Evolutionary conservation across 2,113 vertebrate genomes (phyloP).

Genomic region (Menidia beryllina): DNA sequence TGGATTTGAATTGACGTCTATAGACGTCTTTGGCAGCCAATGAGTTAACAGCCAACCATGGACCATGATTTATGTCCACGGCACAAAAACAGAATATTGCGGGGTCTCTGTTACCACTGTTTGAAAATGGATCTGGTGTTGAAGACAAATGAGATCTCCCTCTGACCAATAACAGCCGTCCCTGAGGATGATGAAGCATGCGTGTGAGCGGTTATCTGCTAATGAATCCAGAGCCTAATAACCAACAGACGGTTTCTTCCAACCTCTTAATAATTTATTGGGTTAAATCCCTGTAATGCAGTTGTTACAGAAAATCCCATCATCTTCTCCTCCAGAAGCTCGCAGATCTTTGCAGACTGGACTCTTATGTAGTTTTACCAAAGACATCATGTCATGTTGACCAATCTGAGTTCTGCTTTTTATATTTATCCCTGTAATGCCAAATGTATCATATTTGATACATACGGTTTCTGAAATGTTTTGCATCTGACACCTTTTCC

Average conservation of each 20-base stretch:
- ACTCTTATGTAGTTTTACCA: conserved; percentile 45
- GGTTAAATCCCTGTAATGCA: conserved; percentile 17
- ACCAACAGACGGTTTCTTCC: neutral
- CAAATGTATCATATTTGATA: too few relatives aligned
- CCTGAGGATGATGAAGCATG: conserved; percentile 26
- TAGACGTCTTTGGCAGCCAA: too few relatives aligned
- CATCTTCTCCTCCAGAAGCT: neutral
- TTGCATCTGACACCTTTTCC: too few relatives aligned
- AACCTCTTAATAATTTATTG: conserved; percentile 52
- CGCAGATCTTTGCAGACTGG: conserved; percentile 51
- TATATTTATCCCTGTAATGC: too few relatives aligned
- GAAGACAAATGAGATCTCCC: neutral
- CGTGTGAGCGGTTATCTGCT: conserved; percentile 25
- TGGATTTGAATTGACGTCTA: too few relatives aligned
- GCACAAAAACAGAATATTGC: conserved; percentile 8
- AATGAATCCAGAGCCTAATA: conserved; percentile 32
- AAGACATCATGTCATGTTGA: conserved; percentile 37
- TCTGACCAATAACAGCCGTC: neutral
- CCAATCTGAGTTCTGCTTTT: too few relatives aligned
- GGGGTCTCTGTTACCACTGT: neutral
- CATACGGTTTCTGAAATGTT: too few relatives aligned
- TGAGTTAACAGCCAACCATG: conserved; percentile 8
- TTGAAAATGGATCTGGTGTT: neutral
- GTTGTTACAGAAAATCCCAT: neutral
- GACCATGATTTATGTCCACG: neutral